These are phyloP conservation scores for Bathynomus jamesi DNA, from an alignment of 1,140 invertebrate species.

Conservation along the genomic window DNA sequence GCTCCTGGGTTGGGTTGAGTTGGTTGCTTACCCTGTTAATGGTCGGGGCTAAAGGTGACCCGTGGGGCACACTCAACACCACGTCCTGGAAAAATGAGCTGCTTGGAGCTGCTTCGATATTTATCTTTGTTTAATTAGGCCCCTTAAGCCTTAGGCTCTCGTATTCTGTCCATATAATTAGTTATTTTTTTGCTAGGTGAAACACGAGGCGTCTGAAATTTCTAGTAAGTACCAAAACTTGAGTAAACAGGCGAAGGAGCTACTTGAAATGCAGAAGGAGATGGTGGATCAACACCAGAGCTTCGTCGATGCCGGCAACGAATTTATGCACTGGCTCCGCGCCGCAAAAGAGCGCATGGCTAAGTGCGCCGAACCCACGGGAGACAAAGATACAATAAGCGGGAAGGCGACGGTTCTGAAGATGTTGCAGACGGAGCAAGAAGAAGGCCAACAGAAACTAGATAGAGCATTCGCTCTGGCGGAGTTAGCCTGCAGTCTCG, in stretches of 20 bases:
- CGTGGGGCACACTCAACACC: too few relatives aligned
- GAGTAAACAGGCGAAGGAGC: constrained; percentile 76
- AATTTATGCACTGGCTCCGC: constrained; percentile 85
- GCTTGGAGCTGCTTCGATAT: too few relatives aligned
- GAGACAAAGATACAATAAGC: constrained; percentile 80
- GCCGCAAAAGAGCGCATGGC: constrained; percentile 79
- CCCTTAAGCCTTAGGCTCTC: too few relatives aligned
- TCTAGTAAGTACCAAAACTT: constrained; percentile 81
- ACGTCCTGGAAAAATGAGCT: too few relatives aligned
- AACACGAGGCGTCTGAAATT: constrained; percentile 62
- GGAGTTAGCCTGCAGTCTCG: constrained; percentile 68
- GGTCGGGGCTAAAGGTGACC: too few relatives aligned
- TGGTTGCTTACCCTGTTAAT: too few relatives aligned
- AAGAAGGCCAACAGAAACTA: constrained; percentile 66
- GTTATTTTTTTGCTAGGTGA: constrained; percentile 2
- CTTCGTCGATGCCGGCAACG: constrained; percentile 80
- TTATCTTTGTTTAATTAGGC: too few relatives aligned
- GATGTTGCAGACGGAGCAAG: constrained; percentile 67
- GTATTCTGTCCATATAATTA: too few relatives aligned
- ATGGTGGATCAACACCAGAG: constrained; percentile 79
- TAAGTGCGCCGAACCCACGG: constrained; percentile 87
- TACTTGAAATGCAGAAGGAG: constrained; percentile 83
- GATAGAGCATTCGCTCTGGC: constrained; percentile 71
- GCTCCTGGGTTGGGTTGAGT: too few relatives aligned
- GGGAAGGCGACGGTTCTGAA: constrained; percentile 77